phyloP scores from a whole-genome alignment of 2,888 invertebrate genomes.

The Athalia circularis region DNA sequence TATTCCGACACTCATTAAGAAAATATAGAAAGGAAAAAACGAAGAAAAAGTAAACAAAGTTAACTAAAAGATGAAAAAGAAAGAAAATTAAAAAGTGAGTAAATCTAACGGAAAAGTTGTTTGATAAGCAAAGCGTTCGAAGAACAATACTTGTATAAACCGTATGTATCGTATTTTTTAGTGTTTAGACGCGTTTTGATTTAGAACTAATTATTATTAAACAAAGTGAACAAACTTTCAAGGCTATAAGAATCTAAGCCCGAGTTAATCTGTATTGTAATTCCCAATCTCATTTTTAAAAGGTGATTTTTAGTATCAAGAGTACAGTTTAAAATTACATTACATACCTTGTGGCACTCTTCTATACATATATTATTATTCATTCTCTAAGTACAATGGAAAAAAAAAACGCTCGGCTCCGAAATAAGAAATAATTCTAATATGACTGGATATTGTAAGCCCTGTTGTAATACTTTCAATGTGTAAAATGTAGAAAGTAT shows the following conservation, averaged over 20 bases:
- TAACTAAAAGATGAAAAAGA: slow-evolving; percentile 48
- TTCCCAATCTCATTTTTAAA: slow-evolving; percentile 42
- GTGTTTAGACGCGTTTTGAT: slow-evolving; percentile 43
- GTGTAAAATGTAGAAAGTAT: slow-evolving; percentile 40
- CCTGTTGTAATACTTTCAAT: slow-evolving; percentile 36
- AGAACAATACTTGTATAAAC: slow-evolving; percentile 43
- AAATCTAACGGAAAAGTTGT: slow-evolving; percentile 31
- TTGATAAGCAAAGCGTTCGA: slow-evolving; percentile 44
- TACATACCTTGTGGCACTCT: slow-evolving; percentile 42
- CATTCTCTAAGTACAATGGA: slow-evolving; percentile 25
- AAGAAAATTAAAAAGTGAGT: slow-evolving; percentile 39
- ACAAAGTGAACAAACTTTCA: slow-evolving; percentile 42
- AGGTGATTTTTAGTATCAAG: slow-evolving; percentile 36
- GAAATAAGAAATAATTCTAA: slow-evolving; percentile 20
- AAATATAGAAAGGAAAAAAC: slow-evolving; percentile 41
- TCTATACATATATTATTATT: slow-evolving; percentile 35
- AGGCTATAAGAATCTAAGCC: slow-evolving; percentile 42
- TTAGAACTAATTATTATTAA: slow-evolving; percentile 39
- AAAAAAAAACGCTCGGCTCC: slow-evolving; percentile 2
- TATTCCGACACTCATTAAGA: slow-evolving; percentile 27
- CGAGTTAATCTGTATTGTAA: slow-evolving; percentile 40
- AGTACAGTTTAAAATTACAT: slow-evolving; percentile 32
- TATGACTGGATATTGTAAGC: slow-evolving; percentile 25
- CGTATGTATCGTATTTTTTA: slow-evolving; percentile 45
- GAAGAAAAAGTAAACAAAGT: slow-evolving; percentile 46